These are phyloP conservation scores for Cecropterus lyciades DNA, from an alignment of 1,140 invertebrate species.

Conservation along the genomic window DNA sequence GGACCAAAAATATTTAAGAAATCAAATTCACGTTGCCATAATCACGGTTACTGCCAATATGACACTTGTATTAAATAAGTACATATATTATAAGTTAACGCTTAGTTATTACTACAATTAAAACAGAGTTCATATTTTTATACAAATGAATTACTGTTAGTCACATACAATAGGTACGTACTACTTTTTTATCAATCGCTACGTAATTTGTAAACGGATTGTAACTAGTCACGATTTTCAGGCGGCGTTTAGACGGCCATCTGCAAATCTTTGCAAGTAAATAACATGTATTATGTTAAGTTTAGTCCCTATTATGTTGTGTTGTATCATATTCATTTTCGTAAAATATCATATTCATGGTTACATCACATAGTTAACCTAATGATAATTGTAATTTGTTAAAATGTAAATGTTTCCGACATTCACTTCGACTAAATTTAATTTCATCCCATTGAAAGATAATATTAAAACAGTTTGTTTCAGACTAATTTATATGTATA, in stretches of 20 bases:
- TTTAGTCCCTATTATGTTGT: conserved; percentile 28
- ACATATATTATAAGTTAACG: conserved; percentile 48
- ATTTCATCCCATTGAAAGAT: conserved; percentile 20
- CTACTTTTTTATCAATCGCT: conserved; percentile 18
- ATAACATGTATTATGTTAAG: conserved; percentile 21
- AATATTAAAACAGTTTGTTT: conserved; percentile 33
- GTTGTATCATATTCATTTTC: conserved; percentile 36
- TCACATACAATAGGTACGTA: conserved; percentile 20
- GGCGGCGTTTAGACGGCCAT: conserved; percentile 11
- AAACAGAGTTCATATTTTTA: conserved; percentile 63
- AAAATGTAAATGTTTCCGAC: conserved; percentile 32
- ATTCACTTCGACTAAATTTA: conserved; percentile 4
- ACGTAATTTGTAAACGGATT: conserved; percentile 31
- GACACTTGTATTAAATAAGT: conserved; percentile 70
- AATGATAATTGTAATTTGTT: conserved; percentile 2
- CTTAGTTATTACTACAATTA: conserved; percentile 47
- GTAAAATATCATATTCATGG: conserved; percentile 23
- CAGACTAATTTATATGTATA: conserved; percentile 52
- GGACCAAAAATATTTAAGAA: conserved; percentile 82
- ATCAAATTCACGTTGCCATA: conserved; percentile 81
- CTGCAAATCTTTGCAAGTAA: conserved; percentile 24
- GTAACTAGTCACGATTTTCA: conserved; percentile 40
- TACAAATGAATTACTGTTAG: conserved; percentile 61
- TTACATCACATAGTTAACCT: conserved; percentile 18
- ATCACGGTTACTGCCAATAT: conserved; percentile 78